phyloP scores from a whole-genome alignment of 2,888 invertebrate species.

The Euproctis similis region DNA sequence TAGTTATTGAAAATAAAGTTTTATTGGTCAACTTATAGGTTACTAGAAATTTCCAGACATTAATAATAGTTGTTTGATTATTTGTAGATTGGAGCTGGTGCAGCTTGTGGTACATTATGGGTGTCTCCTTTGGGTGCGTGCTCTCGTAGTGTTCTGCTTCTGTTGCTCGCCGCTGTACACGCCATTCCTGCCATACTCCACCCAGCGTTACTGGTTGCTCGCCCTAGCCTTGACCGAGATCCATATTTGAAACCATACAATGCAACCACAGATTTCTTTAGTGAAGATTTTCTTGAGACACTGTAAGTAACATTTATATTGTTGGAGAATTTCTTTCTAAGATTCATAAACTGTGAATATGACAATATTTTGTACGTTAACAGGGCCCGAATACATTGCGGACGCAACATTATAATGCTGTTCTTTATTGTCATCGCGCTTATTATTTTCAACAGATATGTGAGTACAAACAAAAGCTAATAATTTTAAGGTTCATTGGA shows the following conservation, averaged over 20 bases:
- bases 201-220: slow-evolving; percentile 40
- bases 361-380: slow-evolving; percentile 16
- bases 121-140: slow-evolving; percentile 50
- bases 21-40: no score
- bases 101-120: slow-evolving; percentile 55
- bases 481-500: not conserved
- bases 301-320: slow-evolving; percentile 30
- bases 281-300: slow-evolving; percentile 31
- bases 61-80: no score
- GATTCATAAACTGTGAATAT: no score
- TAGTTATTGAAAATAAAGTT: no score
- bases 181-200: slow-evolving; percentile 40
- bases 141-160: slow-evolving; percentile 38
- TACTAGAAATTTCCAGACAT: no score
- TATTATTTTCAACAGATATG: slow-evolving; percentile 64
- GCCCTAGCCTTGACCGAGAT: slow-evolving; percentile 44
- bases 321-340: no score
- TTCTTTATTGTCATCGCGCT: slow-evolving; percentile 51
- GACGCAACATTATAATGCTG: slow-evolving; percentile 61
- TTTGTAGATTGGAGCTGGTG: slow-evolving; percentile 51
- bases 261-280: slow-evolving; percentile 33
- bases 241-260: slow-evolving; percentile 46
- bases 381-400: slow-evolving; percentile 49
- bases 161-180: slow-evolving; percentile 39
- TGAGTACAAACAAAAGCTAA: slow-evolving; percentile 37